Conservation (phyloP, 2,888 invertebrate species). For the Caenorhabditis wallacei region DNA sequence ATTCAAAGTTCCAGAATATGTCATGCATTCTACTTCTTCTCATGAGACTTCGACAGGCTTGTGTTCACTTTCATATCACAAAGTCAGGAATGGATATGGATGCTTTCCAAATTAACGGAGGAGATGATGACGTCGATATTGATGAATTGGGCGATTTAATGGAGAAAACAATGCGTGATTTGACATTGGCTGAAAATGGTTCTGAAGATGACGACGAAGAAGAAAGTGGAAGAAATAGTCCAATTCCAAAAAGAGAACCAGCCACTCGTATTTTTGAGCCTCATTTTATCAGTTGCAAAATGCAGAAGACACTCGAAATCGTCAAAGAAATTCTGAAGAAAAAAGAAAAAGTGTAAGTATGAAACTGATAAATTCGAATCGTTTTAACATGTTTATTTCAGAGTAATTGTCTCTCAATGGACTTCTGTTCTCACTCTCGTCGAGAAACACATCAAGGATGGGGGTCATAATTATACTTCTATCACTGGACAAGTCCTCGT, state of each 20-base stretch:
- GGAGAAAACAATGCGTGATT: conserved; percentile 72
- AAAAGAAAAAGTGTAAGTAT: conserved; percentile 68
- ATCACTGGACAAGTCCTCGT: conserved; percentile 89
- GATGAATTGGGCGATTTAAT: conserved; percentile 57
- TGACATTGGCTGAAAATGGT: conserved; percentile 68
- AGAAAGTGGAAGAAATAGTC: background rate
- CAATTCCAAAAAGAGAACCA: conserved; percentile 5
- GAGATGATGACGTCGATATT: conserved; percentile 59
- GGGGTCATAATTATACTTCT: conserved; percentile 85
- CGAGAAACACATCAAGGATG: conserved; percentile 86
- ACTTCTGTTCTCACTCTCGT: conserved; percentile 90
- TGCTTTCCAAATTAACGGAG: conserved; percentile 76
- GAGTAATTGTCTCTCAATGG: conserved; percentile 94
- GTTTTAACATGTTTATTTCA: conserved; percentile 21
- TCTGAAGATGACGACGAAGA: conserved; percentile 18
- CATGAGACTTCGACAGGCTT: conserved; percentile 91
- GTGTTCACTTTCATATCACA: conserved; percentile 92
- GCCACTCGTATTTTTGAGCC: conserved; percentile 71
- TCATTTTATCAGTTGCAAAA: conserved; percentile 54
- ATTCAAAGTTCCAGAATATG: conserved; percentile 70
- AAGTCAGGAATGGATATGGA: conserved; percentile 84
- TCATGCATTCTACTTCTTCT: conserved; percentile 88
- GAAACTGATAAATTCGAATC: background rate
- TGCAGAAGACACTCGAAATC: conserved; percentile 63
- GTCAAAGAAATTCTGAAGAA: conserved; percentile 62